phyloP scores from a whole-genome alignment of 2,797 vertebrate genomes.

The Anisognathus igniventris region DNA sequence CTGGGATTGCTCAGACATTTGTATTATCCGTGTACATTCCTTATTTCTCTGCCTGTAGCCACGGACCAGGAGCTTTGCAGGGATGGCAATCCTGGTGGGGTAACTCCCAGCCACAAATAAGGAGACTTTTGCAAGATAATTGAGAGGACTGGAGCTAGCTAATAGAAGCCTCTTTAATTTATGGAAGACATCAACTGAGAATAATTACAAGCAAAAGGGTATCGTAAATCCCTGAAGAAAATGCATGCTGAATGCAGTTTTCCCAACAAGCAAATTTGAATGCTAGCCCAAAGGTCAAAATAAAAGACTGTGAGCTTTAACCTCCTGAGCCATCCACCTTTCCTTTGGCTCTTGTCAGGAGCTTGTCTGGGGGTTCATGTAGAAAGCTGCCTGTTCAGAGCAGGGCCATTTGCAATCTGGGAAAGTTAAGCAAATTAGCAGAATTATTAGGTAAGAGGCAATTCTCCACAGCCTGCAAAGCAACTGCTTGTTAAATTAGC shows the following conservation, averaged over 20 bases:
- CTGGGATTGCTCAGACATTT: constrained; percentile 47
- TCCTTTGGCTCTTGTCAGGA: constrained; percentile 13
- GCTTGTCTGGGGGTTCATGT: constrained; percentile 49
- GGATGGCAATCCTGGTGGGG: neutral
- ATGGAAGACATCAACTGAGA: constrained; percentile 49
- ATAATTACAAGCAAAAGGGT: constrained; percentile 63
- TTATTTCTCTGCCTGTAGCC: neutral
- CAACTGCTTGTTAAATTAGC: constrained; percentile 61
- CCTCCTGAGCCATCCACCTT: constrained; percentile 25
- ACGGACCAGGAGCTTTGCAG: neutral
- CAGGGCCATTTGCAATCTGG: constrained; percentile 50
- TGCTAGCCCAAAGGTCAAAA: constrained; percentile 61
- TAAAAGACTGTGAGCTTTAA: constrained; percentile 33
- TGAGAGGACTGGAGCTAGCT: constrained; percentile 6
- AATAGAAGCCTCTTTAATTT: constrained; percentile 60
- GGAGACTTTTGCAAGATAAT: neutral
- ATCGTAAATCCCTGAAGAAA: constrained; percentile 58
- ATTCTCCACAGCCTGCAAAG: constrained; percentile 65
- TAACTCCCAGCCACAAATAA: neutral
- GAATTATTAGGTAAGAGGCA: constrained; percentile 67
- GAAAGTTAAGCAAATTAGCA: constrained; percentile 68
- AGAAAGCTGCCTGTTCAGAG: constrained; percentile 35
- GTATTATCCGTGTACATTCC: neutral
- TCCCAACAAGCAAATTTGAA: constrained; percentile 35
- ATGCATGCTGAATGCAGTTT: constrained; percentile 10